Percentiles rank a stretch among this genome's conserved stretches.
These are phyloP conservation scores for Petrocephalus sullivani DNA, from an alignment of 2,797 vertebrate genomes.

Conservation along the genomic window DNA sequence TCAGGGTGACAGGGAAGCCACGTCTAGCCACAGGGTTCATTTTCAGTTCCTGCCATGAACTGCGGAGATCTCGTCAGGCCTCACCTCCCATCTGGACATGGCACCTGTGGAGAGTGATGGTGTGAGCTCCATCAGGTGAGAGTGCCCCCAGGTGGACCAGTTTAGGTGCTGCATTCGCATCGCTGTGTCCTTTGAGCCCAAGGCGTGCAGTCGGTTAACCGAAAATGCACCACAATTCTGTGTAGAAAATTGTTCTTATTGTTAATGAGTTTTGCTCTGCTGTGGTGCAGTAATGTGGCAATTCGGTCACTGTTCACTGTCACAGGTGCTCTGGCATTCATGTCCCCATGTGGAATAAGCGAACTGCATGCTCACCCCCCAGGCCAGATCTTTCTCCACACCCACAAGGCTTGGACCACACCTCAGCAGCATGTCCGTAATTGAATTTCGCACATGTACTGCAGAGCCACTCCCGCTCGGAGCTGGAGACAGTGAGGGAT, in stretches of 20 bases:
- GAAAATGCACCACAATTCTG: background rate
- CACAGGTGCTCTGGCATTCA: slow-evolving; percentile 18
- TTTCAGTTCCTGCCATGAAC: background rate
- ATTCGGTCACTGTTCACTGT: background rate
- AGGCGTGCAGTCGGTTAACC: background rate
- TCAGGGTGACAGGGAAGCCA: background rate
- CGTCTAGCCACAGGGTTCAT: background rate
- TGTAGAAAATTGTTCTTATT: background rate
- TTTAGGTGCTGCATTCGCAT: background rate
- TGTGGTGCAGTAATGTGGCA: background rate
- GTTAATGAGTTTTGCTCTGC: background rate
- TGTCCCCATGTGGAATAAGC: background rate
- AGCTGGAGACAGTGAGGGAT: slow-evolving; percentile 12
- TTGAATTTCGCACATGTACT: slow-evolving; percentile 24
- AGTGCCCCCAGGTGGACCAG: background rate
- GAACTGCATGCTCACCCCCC: slow-evolving; percentile 33
- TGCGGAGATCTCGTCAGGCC: background rate
- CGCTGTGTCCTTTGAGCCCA: background rate
- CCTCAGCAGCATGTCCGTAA: slow-evolving; percentile 26
- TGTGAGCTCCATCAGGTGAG: background rate
- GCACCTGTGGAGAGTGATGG: background rate
- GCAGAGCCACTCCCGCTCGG: slow-evolving; percentile 2
- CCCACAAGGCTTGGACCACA: slow-evolving; percentile 23
- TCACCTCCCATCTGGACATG: background rate
- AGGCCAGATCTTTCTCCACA: slow-evolving; percentile 46